Evolutionary conservation across 2,888 invertebrate species (phyloP).

Genomic region (Cosmia pyralina): DNA sequence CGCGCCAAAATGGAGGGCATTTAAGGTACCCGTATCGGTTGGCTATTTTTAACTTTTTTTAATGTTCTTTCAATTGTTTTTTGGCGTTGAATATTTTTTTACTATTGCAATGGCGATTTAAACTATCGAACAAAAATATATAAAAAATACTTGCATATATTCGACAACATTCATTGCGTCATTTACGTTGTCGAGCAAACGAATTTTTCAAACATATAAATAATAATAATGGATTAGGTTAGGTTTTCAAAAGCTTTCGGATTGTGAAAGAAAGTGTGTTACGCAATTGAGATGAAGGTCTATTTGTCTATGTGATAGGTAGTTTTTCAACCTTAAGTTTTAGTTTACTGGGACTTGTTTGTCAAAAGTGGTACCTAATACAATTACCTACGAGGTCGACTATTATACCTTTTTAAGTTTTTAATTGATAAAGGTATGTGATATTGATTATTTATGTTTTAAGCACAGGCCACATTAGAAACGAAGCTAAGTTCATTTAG

Average conservation of each 20-base stretch:
- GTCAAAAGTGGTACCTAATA: neutral
- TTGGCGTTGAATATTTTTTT: too few relatives aligned
- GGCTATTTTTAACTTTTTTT: too few relatives aligned
- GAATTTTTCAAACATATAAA: neutral
- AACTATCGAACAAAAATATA: too few relatives aligned
- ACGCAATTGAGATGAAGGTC: neutral
- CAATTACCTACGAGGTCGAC: neutral
- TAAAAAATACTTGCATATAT: too few relatives aligned
- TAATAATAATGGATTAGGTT: neutral
- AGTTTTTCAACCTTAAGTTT: neutral
- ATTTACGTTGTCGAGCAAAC: neutral
- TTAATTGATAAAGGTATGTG: too few relatives aligned
- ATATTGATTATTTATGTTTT: too few relatives aligned
- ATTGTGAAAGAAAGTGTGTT: neutral
- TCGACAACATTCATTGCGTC: neutral
- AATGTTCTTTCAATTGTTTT: too few relatives aligned
- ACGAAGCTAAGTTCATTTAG: too few relatives aligned
- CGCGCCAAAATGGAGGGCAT: too few relatives aligned
- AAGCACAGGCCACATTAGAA: too few relatives aligned
- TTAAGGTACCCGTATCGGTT: too few relatives aligned
- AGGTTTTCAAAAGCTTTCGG: neutral
- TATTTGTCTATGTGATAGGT: neutral
- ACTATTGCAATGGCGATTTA: too few relatives aligned
- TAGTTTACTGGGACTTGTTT: neutral
- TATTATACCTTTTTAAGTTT: neutral